Evolutionary conservation across 2,113 vertebrate genomes (phyloP), one percentile per base, ranked within the genome.

Genomic region (Amblyornis subalaris): DNA sequence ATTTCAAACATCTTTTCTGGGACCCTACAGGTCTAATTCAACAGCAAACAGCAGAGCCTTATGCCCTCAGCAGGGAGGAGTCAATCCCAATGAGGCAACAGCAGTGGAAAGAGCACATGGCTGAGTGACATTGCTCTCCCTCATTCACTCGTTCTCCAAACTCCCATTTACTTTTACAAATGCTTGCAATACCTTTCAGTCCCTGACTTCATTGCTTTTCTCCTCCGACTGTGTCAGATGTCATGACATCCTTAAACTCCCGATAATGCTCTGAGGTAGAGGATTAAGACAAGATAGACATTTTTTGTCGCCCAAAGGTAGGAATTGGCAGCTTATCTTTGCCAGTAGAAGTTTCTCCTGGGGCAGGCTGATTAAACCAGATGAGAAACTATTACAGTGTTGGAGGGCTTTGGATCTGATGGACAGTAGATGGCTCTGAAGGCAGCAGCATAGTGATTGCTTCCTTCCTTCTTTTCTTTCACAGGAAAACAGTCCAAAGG

Each of bases 201-300:
- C 47, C 20, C 40, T 61, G 58, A 57, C 20, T 92, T 62, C 17
- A 15, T 33, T 87, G 48, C 24, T 89, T 88, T 74, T 48, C 69
- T 78, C 38, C 19, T 62, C 48, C 66, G 28, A 75, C n/a, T 70
- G 24, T 66, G 40, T 85, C 91, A 92, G 65, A 51, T 87, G 36
- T 84, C 80, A 74, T 22, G 26, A 93, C 31, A 85, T 92, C 36
- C 65, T 91, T 91, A 81, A 85, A 78, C 14, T 89, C 14, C n/a
- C 55, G 53, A 67, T 89, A 91, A 85, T 81, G 36, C 66, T 87
- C 70, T 71, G 61, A 87, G 28, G 57, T 50, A 87, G 87, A 77
- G 65, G 73, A 87, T 91, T 90, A 94, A 84, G 69, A 55, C 29
- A 50, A 76, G 36, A 76, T 2, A 65, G 36, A 79, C 22, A 48